Base-by-base conservation (phyloP, 2,888 invertebrate genomes). In the Taenaris catops region DNA sequence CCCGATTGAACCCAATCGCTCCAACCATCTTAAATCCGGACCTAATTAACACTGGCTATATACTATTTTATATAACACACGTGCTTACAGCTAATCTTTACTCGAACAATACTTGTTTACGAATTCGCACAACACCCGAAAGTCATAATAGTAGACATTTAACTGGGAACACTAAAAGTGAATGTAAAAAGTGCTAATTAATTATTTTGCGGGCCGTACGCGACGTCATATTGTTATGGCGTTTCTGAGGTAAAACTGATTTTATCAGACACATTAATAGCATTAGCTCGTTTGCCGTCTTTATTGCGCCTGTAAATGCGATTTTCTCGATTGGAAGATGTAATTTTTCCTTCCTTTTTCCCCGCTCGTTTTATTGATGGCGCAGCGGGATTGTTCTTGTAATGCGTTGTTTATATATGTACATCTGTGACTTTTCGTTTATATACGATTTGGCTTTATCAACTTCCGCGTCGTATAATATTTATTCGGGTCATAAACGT, bases 201-300 rank as follows among this genome's bases (percentile, higher is more conserved):
- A 5, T 21, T 25, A 7, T 34, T 35, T 24, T 28, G 21, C 46
- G 46, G 44, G 23, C 43, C 44, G 34, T 41, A 48, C 48, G 47
- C 50, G 45, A 52, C 56, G 59, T 59, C 56, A 53, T 50, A 55
- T 40, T 41, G 27, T 40, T 31, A 38, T 42, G 38, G 37, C 47
- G 48, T 42, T 46, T 37, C 45, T 41, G 41, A 38, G 38, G 36
- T 44, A 36, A 46, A 51, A 60, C 55, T 54, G 58, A 58, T 61
- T 58, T 53, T 58, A 61, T 62, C 55, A 53, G 45, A 53, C 51
- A 47, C 54, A 53, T 55, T 63, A 62, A 62, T 62, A 58, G 54
- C 54, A 58, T 63, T 59, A 59, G 50, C 53, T 49, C 52, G 49
- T 55, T 55, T 55, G 50, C 55, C 53, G 54, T 58, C 51, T 53